Conservation (phyloP, 2,888 invertebrate genomes). For the Dynastes tityus region DNA sequence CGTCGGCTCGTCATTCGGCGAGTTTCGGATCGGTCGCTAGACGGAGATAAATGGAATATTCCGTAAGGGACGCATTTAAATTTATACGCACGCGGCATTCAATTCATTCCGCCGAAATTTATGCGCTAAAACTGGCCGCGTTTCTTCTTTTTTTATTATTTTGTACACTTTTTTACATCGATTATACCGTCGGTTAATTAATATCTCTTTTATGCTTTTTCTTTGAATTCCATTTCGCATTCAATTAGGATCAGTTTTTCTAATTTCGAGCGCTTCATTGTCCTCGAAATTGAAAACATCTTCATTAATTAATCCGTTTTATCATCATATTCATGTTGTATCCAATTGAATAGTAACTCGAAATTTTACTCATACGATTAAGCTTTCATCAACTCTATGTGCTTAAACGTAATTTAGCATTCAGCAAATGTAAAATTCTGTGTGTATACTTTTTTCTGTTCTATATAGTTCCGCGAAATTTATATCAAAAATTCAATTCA, state of each 20-base stretch:
- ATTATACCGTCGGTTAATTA: not conserved
- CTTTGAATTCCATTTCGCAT: conserved; percentile 5
- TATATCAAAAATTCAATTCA: too few species aligned
- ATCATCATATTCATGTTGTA: too few species aligned
- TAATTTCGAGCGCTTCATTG: too few species aligned
- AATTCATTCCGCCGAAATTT: conserved; percentile 15
- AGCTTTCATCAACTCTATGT: too few species aligned
- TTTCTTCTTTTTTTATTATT: conserved; percentile 3
- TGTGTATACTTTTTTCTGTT: too few species aligned
- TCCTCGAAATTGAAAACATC: too few species aligned
- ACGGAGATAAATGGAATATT: conserved; percentile 30
- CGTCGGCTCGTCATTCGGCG: conserved; percentile 19
- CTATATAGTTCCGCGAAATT: too few species aligned
- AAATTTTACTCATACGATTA: too few species aligned
- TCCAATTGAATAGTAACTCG: too few species aligned
- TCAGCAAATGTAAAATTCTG: too few species aligned
- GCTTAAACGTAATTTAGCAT: too few species aligned
- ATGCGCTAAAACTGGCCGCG: not conserved
- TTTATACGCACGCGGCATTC: conserved; percentile 18
- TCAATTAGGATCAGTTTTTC: not conserved
- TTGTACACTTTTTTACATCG: conserved; percentile 7
- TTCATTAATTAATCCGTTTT: too few species aligned
- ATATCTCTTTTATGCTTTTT: not conserved
- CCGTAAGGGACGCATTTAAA: conserved; percentile 29
- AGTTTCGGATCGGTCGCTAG: conserved; percentile 12